Evolutionary conservation across 2,888 invertebrate genomes (phyloP).

Genomic region (Sesamia inferens): DNA sequence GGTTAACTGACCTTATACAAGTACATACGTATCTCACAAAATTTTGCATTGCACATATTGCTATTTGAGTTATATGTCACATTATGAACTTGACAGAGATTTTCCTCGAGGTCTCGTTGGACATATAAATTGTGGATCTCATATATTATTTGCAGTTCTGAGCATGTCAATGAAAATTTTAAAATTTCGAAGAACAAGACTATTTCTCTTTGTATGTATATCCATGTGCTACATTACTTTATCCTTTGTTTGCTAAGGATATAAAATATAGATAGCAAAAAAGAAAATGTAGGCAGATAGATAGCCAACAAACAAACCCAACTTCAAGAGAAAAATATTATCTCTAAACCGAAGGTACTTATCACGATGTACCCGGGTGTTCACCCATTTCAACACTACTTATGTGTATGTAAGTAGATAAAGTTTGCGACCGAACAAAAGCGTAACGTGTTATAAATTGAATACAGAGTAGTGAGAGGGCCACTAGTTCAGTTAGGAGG

Average conservation of each 20-base stretch:
- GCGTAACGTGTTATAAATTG: constrained; percentile 69
- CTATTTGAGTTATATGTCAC: constrained; percentile 21
- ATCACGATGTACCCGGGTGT: constrained; percentile 14
- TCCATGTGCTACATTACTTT: not conserved
- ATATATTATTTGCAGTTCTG: constrained; percentile 10
- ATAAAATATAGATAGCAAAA: not conserved
- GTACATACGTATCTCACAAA: not conserved
- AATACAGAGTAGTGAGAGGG: constrained; percentile 66
- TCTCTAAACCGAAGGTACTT: constrained; percentile 1
- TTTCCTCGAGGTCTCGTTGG: not conserved
- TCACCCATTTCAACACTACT: constrained; percentile 12
- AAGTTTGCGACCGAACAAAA: constrained; percentile 64
- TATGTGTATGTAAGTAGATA: constrained; percentile 33
- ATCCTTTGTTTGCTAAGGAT: not conserved
- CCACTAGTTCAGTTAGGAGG: constrained; percentile 53
- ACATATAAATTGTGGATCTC: not conserved
- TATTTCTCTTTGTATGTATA: not conserved
- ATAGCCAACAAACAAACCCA: not conserved
- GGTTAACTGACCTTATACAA: constrained; percentile 1
- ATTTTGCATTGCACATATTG: constrained; percentile 2
- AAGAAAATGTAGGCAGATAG: not conserved
- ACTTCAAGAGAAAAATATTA: constrained; percentile 15
- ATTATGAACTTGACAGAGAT: constrained; percentile 19
- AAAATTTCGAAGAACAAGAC: not conserved
- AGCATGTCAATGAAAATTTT: not conserved